A percentile compares a stretch with the other conserved stretches of the same genome.
Conservation (phyloP, 2,797 vertebrate genomes). For the Chloroceryle inda region DNA sequence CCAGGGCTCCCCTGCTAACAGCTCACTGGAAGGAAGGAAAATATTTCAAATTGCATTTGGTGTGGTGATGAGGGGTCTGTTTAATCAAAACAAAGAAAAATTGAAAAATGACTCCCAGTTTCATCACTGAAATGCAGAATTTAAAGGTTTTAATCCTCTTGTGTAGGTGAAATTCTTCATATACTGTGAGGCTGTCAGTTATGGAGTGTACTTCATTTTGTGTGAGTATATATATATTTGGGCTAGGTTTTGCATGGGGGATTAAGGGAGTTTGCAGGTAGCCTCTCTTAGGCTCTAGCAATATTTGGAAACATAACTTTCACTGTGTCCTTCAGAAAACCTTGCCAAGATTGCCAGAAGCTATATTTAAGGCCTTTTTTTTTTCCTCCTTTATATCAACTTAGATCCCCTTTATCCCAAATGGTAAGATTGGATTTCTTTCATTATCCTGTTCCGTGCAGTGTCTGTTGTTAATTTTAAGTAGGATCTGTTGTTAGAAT, state of each 20-base stretch:
- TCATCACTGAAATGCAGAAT: not conserved
- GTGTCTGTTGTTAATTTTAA: constrained; percentile 34
- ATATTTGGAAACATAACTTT: constrained; percentile 2
- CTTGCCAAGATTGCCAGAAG: constrained; percentile 28
- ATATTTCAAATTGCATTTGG: not conserved
- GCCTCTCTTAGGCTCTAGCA: not conserved
- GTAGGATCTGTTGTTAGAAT: constrained; percentile 25
- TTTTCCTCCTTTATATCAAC: not conserved
- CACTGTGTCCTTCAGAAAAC: constrained; percentile 34
- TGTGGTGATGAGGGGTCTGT: not conserved
- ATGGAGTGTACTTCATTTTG: not conserved
- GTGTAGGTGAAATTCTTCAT: not conserved
- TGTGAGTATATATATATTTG: no score
- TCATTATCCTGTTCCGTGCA: constrained; percentile 7
- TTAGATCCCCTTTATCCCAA: constrained; percentile 16
- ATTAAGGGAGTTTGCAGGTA: not conserved
- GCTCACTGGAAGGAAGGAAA: not conserved
- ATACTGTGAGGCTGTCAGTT: not conserved
- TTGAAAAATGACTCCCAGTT: not conserved
- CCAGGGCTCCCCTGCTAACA: not conserved
- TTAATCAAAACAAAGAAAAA: not conserved
- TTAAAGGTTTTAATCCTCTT: not conserved
- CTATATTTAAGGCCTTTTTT: not conserved
- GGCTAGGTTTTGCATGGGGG: not conserved
- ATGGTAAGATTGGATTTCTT: not conserved